Base-by-base conservation (phyloP, 2,888 invertebrate species). In the Heliothis peltigera region DNA sequence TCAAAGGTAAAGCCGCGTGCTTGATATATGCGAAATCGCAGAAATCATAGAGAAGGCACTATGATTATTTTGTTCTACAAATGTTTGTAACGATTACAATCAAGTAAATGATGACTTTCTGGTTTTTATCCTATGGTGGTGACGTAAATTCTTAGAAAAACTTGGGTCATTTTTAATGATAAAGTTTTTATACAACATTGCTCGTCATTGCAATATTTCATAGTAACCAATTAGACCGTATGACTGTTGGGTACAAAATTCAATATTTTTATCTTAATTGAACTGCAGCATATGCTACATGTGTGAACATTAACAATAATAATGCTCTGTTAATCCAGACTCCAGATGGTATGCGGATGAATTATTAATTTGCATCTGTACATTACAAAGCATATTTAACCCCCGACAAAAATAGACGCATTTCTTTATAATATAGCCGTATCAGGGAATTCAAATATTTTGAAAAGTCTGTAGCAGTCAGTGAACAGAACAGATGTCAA, bases 331-430 rank as follows among this genome's bases (percentile, higher is more conserved):
- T 49, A 44, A 17, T 25, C 52, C 63, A 72, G 52, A 64, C 28
- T 46, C 49, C 68, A 75, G 64, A 68, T 77, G 73, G 64, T 15
- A 21, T 43, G 46, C 52, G 44, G 43, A 74, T 49, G 52, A 28
- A 67, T 39, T 32, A 32, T 53, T 3, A 18, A 44, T 42, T 4
- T 64, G 19, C 39, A 65, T 43, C 18, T 44, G 47, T 46, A 10
- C 15, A 4, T 42, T 28, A 18, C 18, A 66, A n/a, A 7, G 4
- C 18, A 35, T 22, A 43, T 15, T 35, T 1, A 6, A 21, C 15
- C 12, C n/a, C 35, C 35, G 12, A n/a, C 18, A 12, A n/a, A n/a
- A n/a, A 7, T 12, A 25, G 35, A 39, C 39, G 5, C 39, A 39
- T 1, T 8, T 39, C 5, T n/a, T n/a, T 15, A 4, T 5, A 39